Conservation (phyloP, 2,113 vertebrate species). For the Ramphastos sulfuratus region DNA sequence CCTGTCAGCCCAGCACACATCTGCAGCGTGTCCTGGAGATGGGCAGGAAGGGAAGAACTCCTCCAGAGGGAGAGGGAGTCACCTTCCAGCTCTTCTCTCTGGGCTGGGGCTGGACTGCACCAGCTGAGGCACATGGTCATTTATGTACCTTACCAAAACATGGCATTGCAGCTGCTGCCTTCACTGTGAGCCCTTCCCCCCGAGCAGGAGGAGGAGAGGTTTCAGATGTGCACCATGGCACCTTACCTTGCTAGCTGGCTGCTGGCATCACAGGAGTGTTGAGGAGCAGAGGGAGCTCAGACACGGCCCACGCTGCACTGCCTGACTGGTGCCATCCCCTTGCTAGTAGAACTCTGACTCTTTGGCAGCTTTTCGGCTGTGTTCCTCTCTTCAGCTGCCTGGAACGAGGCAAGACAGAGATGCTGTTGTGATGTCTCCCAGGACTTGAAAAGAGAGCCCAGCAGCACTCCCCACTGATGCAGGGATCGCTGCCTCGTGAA, state of each 20-base stretch:
- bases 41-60: neutral
- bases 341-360: neutral
- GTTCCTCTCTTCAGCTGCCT: neutral
- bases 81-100: neutral
- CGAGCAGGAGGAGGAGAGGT: neutral
- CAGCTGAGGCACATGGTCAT: neutral
- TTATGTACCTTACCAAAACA: neutral
- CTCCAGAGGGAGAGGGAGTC: neutral
- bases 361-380: neutral
- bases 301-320: neutral
- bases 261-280: neutral
- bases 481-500: slow-evolving; percentile 6
- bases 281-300: neutral
- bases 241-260: neutral
- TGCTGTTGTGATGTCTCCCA: slow-evolving; percentile 8
- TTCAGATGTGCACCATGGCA: neutral
- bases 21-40: neutral
- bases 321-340: neutral
- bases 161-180: neutral
- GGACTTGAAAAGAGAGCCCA: neutral
- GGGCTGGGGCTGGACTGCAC: neutral
- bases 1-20: neutral
- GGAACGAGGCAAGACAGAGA: neutral
- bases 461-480: neutral
- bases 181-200: neutral